Conservation (phyloP, 2,797 vertebrate species). For the Falco rusticolus region DNA sequence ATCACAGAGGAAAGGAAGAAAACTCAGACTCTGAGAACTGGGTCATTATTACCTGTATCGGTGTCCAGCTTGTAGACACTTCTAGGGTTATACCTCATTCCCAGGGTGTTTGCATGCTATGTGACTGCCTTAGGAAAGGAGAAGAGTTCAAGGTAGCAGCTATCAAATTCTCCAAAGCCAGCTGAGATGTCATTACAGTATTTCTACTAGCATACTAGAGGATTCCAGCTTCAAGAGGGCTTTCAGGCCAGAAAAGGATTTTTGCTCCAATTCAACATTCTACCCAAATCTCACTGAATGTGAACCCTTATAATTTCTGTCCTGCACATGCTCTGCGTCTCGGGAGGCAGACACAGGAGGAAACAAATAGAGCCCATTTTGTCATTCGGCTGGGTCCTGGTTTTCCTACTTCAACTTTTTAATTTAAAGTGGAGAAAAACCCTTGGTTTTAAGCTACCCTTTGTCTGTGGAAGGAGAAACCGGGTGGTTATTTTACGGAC, state of each 20-base stretch:
- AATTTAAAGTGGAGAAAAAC: neutral
- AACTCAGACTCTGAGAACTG: neutral
- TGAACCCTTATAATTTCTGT: neutral
- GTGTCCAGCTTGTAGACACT: neutral
- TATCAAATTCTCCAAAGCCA: neutral
- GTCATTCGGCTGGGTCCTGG: neutral
- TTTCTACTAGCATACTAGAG: neutral
- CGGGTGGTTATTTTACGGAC: neutral
- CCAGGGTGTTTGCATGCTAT: neutral
- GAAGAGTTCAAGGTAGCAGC: neutral
- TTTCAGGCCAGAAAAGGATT: neutral
- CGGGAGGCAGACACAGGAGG: neutral
- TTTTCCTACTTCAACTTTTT: neutral
- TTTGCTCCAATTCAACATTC: neutral
- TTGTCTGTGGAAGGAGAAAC: neutral
- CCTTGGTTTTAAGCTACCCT: neutral
- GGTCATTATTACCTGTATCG: neutral
- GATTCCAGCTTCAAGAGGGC: neutral
- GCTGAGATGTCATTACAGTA: neutral
- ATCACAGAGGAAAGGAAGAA: neutral
- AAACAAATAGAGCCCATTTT: neutral
- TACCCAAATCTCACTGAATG: accelerated
- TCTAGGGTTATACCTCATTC: neutral
- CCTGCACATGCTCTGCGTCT: neutral
- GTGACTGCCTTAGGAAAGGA: neutral